Evolutionary conservation across 2,797 vertebrate genomes (phyloP).

Genomic region (Argentina silus): DNA sequence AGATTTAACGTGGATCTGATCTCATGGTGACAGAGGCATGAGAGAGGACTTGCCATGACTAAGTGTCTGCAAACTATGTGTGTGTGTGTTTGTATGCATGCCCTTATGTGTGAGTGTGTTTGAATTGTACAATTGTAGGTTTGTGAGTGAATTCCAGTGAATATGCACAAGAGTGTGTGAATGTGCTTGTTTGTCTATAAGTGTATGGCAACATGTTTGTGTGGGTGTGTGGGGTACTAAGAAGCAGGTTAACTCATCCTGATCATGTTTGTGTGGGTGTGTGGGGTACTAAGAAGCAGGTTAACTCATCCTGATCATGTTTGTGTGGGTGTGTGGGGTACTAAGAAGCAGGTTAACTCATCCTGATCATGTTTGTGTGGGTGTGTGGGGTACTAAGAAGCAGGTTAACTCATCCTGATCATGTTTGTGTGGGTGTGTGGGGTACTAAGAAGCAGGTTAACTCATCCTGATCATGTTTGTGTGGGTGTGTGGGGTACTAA

Average conservation of each 20-base stretch:
- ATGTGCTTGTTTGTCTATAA: not conserved
- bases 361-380: not conserved
- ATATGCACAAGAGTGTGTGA: not conserved
- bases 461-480: not conserved
- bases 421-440: not conserved
- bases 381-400: not conserved
- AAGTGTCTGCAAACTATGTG: constrained; percentile 25
- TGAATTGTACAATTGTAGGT: not conserved
- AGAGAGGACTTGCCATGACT: constrained; percentile 58
- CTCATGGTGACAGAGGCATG: constrained; percentile 69
- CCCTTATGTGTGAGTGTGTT: not conserved
- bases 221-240: not conserved
- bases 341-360: constrained; percentile 1
- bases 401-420: not conserved
- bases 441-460: not conserved
- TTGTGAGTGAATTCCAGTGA: not conserved
- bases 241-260: not conserved
- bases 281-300: too few relatives aligned
- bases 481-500: too few relatives aligned
- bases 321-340: not conserved
- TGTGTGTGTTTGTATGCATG: constrained; percentile 22
- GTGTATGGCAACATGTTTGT: not conserved
- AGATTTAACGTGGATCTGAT: constrained; percentile 59
- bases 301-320: too few relatives aligned
- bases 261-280: not conserved